These are phyloP conservation scores for Yponomeuta plumbellus DNA, from an alignment of 2,888 invertebrate genomes.

Conservation along the genomic window DNA sequence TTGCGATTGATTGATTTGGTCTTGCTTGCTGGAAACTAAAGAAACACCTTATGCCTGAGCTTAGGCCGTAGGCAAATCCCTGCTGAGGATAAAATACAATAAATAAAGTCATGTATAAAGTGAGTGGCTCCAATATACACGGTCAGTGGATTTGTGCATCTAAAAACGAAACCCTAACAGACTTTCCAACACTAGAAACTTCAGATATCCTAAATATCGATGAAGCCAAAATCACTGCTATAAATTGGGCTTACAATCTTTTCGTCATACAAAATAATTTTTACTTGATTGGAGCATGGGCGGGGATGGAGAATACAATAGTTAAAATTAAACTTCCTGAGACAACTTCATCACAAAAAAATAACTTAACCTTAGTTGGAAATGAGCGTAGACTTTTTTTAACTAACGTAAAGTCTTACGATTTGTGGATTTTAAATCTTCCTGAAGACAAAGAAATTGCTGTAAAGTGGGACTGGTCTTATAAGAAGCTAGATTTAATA, in stretches of 20 bases:
- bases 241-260: constrained; percentile 65
- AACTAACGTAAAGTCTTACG: constrained; percentile 33
- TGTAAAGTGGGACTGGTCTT: constrained; percentile 32
- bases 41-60: too few species aligned
- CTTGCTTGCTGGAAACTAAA: too few species aligned
- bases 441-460: constrained; percentile 28
- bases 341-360: constrained; percentile 30
- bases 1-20: too few species aligned
- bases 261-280: constrained; percentile 36
- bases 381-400: constrained; percentile 50
- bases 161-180: constrained; percentile 14
- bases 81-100: not conserved
- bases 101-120: constrained; percentile 17
- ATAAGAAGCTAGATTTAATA: constrained; percentile 32
- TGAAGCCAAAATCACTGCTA: constrained; percentile 16
- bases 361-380: constrained; percentile 37
- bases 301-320: constrained; percentile 38
- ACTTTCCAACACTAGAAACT: not conserved
- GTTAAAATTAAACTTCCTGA: constrained; percentile 39
- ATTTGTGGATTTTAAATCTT: constrained; percentile 42
- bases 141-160: constrained; percentile 51
- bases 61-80: not conserved
- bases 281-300: constrained; percentile 51
- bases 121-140: constrained; percentile 60
- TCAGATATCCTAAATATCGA: constrained; percentile 6